A percentile compares a stretch with the other conserved stretches of the same genome.
phyloP scores from a whole-genome alignment of 2,888 invertebrate species.

The Xestia sexstrigata region DNA sequence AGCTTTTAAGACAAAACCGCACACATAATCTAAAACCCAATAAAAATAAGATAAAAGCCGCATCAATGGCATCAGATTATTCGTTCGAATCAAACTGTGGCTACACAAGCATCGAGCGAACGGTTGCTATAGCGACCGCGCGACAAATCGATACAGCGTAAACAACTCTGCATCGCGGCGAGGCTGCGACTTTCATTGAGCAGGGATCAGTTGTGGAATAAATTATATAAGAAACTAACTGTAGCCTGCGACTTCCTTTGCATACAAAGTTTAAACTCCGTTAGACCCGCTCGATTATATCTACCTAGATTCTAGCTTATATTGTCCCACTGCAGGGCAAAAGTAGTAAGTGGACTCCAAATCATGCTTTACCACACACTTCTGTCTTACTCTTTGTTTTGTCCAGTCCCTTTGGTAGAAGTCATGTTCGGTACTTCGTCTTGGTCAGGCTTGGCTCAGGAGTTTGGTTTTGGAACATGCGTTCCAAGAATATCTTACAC shows the following conservation, averaged over 20 bases:
- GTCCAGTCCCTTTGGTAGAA: not conserved
- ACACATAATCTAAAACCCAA: slow-evolving; percentile 6
- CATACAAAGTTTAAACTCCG: not conserved
- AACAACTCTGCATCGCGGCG: slow-evolving; percentile 54
- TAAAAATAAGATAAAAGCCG: slow-evolving; percentile 12
- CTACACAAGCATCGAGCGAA: slow-evolving; percentile 36
- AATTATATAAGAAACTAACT: slow-evolving; percentile 28
- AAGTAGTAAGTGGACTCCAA: not conserved
- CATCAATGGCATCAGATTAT: slow-evolving; percentile 43
- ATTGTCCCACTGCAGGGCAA: not conserved
- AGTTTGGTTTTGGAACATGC: not conserved
- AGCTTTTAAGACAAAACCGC: not conserved
- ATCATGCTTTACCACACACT: not conserved
- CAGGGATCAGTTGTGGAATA: slow-evolving; percentile 37
- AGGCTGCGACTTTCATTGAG: slow-evolving; percentile 37
- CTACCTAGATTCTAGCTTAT: not conserved
- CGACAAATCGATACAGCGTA: slow-evolving; percentile 56
- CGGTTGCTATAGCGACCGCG: slow-evolving; percentile 53
- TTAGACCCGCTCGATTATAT: not conserved
- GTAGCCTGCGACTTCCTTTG: slow-evolving; percentile 26
- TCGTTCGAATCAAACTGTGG: slow-evolving; percentile 37
- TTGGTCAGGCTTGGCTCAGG: not conserved
- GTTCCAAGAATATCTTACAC: not conserved
- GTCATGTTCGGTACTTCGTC: not conserved
- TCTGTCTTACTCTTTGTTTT: not conserved